A percentile compares a stretch with the other conserved stretches of the same genome.
Evolutionary conservation across 2,888 invertebrate species (phyloP).

Genomic region (Nymphalis urticae): DNA sequence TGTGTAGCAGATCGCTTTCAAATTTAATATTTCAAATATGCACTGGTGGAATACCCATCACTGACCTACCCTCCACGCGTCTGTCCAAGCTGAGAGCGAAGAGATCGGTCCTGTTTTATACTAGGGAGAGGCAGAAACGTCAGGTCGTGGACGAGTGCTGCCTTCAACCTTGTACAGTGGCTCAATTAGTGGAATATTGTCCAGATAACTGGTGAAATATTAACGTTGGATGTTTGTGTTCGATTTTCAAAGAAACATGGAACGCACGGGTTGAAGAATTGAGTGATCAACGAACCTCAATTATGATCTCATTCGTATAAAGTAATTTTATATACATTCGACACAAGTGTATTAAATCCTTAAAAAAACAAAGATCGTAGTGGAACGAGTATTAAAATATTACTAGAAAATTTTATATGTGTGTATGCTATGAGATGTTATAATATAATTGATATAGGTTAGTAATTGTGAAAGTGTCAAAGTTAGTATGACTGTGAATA

Average conservation of each 20-base stretch:
- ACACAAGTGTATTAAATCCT: background rate
- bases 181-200: slow-evolving; percentile 67
- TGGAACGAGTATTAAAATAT: slow-evolving; percentile 22
- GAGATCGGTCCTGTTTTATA: slow-evolving; percentile 53
- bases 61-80: slow-evolving; percentile 49
- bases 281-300: slow-evolving; percentile 30
- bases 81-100: slow-evolving; percentile 54
- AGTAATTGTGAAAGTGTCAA: background rate
- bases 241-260: background rate
- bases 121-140: slow-evolving; percentile 53
- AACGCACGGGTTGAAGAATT: background rate
- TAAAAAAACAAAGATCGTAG: slow-evolving; percentile 7
- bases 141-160: slow-evolving; percentile 67
- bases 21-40: slow-evolving; percentile 58
- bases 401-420: slow-evolving; percentile 13
- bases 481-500: slow-evolving; percentile 13
- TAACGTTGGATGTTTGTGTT: background rate
- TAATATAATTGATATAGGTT: background rate
- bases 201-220: slow-evolving; percentile 64
- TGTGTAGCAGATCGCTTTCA: slow-evolving; percentile 59
- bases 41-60: slow-evolving; percentile 50
- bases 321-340: slow-evolving; percentile 9
- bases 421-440: background rate
- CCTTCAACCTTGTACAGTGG: slow-evolving; percentile 57
- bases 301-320: slow-evolving; percentile 40